A percentile compares a stretch with the other conserved stretches of the same genome.
These are phyloP conservation scores for Pyrgus malvae DNA, from an alignment of 2,888 invertebrate genomes.

Conservation along the genomic window DNA sequence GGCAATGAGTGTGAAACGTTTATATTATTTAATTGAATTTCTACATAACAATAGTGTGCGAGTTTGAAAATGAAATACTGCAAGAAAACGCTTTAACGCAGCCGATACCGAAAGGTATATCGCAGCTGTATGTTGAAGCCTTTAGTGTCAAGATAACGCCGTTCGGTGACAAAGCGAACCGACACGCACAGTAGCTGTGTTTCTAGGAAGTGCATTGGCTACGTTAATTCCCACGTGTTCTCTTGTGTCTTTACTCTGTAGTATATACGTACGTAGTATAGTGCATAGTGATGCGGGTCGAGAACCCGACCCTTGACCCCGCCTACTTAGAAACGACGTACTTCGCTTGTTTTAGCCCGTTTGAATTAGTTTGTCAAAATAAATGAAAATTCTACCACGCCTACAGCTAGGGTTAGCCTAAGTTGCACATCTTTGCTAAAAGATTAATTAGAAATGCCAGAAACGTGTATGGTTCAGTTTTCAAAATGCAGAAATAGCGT, in stretches of 20 bases:
- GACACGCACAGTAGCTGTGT: not conserved
- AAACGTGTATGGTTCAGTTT: too few relatives aligned
- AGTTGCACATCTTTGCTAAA: too few relatives aligned
- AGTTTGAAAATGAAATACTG: too few relatives aligned
- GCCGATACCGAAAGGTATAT: not conserved
- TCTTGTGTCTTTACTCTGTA: conserved; percentile 17
- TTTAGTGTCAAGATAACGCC: too few relatives aligned
- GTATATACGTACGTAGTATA: too few relatives aligned
- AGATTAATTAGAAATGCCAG: too few relatives aligned
- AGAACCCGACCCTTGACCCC: conserved; percentile 37
- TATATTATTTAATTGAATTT: too few relatives aligned
- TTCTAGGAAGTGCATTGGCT: conserved; percentile 34
- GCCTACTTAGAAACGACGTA: conserved; percentile 10
- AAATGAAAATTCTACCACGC: not conserved
- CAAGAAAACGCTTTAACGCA: too few relatives aligned
- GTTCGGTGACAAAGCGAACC: not conserved
- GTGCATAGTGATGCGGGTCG: conserved; percentile 37
- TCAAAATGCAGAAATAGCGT: too few relatives aligned
- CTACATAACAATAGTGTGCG: too few relatives aligned
- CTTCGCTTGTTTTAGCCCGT: not conserved
- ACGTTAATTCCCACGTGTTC: conserved; percentile 45
- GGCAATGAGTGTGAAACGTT: too few relatives aligned
- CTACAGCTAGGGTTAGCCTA: not conserved
- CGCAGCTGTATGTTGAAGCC: not conserved
- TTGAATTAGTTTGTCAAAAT: not conserved